Evolutionary conservation across 2,797 vertebrate species (phyloP).

Genomic region (Capromys pilorides): DNA sequence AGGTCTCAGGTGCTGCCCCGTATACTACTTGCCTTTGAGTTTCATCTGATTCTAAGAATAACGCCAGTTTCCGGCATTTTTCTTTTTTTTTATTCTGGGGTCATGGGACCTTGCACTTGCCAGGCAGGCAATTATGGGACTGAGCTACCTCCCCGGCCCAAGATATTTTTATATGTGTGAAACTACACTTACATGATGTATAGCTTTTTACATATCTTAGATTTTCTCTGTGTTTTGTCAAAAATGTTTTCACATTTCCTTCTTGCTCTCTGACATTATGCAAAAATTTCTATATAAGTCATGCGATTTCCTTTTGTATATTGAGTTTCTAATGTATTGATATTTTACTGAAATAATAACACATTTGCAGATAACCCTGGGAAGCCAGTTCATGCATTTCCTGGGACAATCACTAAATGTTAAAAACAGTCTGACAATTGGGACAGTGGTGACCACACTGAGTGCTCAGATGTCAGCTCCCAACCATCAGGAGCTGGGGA

Average conservation of each 20-base stretch:
- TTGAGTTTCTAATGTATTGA: not conserved
- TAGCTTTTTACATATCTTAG: not conserved
- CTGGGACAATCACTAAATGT: not conserved
- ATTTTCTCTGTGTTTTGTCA: not conserved
- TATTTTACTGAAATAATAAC: not conserved
- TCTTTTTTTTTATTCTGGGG: no score
- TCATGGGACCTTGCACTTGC: no score
- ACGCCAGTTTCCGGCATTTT: not conserved
- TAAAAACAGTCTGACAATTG: not conserved
- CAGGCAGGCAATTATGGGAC: no score
- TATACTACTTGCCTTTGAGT: not conserved
- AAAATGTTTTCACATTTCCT: not conserved
- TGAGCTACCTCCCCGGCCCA: not conserved
- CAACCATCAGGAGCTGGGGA: not conserved
- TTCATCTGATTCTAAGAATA: not conserved
- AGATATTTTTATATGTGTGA: not conserved
- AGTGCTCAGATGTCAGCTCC: not conserved
- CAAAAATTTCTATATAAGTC: not conserved
- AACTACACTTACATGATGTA: not conserved
- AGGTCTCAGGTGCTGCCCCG: not conserved
- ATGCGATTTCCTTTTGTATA: not conserved
- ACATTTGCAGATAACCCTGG: not conserved
- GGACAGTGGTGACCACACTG: not conserved
- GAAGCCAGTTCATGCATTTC: not conserved
- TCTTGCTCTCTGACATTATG: not conserved